Evolutionary conservation across 2,113 vertebrate species (phyloP).

Genomic region (Litocranius walleri): DNA sequence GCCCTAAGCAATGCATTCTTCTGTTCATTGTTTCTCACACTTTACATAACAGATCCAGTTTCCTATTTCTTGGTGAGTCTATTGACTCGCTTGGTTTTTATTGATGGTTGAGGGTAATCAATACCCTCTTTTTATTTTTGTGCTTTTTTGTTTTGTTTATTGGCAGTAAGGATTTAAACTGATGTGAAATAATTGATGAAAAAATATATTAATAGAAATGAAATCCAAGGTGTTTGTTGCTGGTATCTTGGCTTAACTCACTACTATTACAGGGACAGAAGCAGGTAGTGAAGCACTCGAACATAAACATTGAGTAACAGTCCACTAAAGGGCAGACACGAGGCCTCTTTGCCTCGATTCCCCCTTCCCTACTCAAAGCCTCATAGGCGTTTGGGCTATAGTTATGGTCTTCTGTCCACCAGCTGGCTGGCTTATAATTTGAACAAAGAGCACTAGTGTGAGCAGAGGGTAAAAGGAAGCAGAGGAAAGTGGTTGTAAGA

Average conservation of each 20-base stretch:
- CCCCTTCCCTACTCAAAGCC: neutral
- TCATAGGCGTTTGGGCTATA: neutral
- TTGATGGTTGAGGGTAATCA: neutral
- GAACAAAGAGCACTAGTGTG: neutral
- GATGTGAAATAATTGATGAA: neutral
- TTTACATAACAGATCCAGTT: neutral
- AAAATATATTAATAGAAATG: neutral
- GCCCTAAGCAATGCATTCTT: neutral
- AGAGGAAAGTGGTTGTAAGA: neutral
- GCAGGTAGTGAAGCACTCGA: neutral
- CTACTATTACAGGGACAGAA: neutral
- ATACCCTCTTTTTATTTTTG: neutral
- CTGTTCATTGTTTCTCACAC: neutral
- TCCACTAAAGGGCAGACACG: rapidly evolving
- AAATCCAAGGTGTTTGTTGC: neutral
- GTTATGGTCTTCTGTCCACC: neutral
- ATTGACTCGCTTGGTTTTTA: neutral
- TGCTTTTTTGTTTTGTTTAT: neutral
- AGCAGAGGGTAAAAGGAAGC: neutral
- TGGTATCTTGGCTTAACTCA: neutral
- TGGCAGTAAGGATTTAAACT: neutral
- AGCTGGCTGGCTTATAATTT: neutral
- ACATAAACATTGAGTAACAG: neutral
- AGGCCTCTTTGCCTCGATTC: neutral
- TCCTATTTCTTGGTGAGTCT: neutral